Evolutionary conservation across 2,797 vertebrate species (phyloP).

Genomic region (Chaunax sp.): DNA sequence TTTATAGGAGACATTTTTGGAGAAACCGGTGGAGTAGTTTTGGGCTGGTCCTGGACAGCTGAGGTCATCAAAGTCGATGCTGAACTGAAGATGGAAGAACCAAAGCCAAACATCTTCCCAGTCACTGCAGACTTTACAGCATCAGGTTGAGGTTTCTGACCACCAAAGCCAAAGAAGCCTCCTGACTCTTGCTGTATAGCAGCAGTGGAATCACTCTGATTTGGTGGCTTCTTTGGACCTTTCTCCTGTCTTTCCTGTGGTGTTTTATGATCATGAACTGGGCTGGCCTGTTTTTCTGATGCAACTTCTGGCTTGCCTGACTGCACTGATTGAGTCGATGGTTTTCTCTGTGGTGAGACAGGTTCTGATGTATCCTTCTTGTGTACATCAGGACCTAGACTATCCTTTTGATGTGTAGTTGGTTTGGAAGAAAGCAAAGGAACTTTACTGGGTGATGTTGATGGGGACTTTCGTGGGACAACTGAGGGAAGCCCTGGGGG

Average conservation of each 20-base stretch:
- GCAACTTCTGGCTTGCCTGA: constrained; percentile 32
- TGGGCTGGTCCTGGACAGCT: constrained; percentile 80
- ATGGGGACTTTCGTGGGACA: constrained; percentile 60
- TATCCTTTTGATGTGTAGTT: constrained; percentile 39
- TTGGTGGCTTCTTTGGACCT: constrained; percentile 58
- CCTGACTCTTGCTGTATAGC: constrained; percentile 53
- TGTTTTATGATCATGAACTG: constrained; percentile 60
- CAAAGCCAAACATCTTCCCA: constrained; percentile 90
- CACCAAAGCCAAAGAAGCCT: constrained; percentile 65
- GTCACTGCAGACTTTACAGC: constrained; percentile 85
- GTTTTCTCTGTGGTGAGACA: constrained; percentile 67
- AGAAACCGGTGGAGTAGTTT: constrained; percentile 76
- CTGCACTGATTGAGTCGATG: constrained; percentile 67
- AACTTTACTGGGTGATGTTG: constrained; percentile 61
- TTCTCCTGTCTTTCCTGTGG: constrained; percentile 74
- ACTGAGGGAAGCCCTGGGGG: constrained; percentile 65
- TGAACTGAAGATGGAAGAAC: constrained; percentile 94
- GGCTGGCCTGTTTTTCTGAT: no score
- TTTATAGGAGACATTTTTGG: constrained; percentile 79
- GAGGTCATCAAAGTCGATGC: constrained; percentile 94
- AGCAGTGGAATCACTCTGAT: constrained; percentile 61
- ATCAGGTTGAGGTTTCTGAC: constrained; percentile 79
- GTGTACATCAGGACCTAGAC: constrained; percentile 25
- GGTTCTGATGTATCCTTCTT: constrained; percentile 64
- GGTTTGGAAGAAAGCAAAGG: constrained; percentile 49